Evolutionary conservation across 2,797 vertebrate species (phyloP), one percentile per base, ranked within the genome.

Genomic region (Sternarchorhynchus goeldii): DNA sequence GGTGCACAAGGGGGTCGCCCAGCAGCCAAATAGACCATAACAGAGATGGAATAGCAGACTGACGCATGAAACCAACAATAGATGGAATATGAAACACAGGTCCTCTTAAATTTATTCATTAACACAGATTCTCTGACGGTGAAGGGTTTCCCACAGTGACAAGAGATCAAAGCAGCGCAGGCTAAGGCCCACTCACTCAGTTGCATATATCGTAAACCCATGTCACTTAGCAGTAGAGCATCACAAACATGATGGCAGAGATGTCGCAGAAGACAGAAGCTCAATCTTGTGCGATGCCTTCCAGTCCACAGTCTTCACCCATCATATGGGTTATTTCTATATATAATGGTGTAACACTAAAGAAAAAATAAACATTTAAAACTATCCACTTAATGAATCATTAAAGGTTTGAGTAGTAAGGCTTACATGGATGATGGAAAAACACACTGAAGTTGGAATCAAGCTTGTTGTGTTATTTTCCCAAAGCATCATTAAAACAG

Each of bases 121-220:
- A 76, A 76, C 62, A 69, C 75, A 83, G 63, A 79, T 34, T 62
- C 73, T 45, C 80, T 84, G 71, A 80, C 79, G 71, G 77, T 77
- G 75, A 58, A 81, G 76, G 80, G 89, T 85, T 85, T 41, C 41
- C 56, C 50, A 17, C 4, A 32, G 58, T 66, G 45, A 64, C 25
- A 50, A 53, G 68, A 76, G 36, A 76, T 76, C 39, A 76, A 59
- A 66, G 60, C 12, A 36, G 63, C 41, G 16, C 25, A 58, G 25
- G 39, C 55, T 57, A 29, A 29, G 17, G 78, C 41, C 78, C 66
- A 32, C 18, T 66, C 56, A 69, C 34, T 67, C 41, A 39, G 5
- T 10, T 0, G 29, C 31, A 3, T 8, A 57, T 21, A 71, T 21
- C 18, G 12, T 56, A 21, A 71, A 34, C 18, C 7, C 32, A 0